These are phyloP conservation scores for Platalea minor DNA, from an alignment of 2,797 vertebrate species.

Conservation along the genomic window DNA sequence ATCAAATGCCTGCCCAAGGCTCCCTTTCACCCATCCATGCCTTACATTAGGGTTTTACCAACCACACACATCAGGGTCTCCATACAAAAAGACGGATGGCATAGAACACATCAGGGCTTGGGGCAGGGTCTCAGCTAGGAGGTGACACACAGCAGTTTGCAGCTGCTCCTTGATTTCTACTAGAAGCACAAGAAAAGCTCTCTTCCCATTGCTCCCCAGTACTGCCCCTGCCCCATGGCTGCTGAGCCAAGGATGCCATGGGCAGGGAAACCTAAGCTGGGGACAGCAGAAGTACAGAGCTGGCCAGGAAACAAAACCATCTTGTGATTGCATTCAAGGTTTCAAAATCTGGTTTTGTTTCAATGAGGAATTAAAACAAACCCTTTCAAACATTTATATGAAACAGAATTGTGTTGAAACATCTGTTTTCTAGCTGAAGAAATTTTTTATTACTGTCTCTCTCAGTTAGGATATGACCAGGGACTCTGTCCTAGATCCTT, in stretches of 20 bases:
- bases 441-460: neutral
- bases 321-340: neutral
- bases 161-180: neutral
- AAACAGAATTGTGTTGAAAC: neutral
- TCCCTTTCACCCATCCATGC: neutral
- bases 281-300: neutral
- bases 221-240: no score
- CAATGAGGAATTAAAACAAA: slow-evolving; percentile 21
- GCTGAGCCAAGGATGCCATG: rapidly evolving
- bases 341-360: slow-evolving; percentile 14
- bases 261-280: neutral
- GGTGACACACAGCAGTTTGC: neutral
- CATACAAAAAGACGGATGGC: neutral
- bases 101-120: rapidly evolving
- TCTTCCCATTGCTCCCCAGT: neutral
- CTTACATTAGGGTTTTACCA: neutral
- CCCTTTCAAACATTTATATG: neutral
- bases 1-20: neutral
- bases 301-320: neutral
- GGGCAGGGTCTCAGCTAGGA: neutral
- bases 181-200: neutral
- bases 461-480: neutral
- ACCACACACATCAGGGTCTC: rapidly evolving
- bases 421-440: slow-evolving; percentile 9
- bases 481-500: neutral